Percentiles rank a stretch among this genome's conserved stretches.
Conservation (phyloP, 2,113 vertebrate species). For the Zootoca vivipara region DNA sequence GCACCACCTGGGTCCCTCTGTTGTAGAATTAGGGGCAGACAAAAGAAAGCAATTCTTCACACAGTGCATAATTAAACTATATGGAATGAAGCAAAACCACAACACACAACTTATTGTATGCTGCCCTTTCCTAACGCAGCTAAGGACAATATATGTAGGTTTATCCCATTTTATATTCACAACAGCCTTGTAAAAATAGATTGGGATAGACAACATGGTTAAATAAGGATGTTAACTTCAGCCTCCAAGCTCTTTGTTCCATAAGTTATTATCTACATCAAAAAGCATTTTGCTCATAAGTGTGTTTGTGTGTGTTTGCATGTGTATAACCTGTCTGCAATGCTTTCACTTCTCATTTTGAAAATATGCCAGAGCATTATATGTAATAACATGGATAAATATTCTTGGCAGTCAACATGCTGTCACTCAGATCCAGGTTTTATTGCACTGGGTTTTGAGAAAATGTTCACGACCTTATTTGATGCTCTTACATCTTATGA, state of each 20-base stretch:
- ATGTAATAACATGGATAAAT: constrained; percentile 23
- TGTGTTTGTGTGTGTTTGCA: background rate
- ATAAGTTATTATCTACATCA: background rate
- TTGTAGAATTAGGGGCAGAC: too few species aligned
- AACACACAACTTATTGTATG: background rate
- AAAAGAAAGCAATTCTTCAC: too few species aligned
- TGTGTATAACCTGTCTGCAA: background rate
- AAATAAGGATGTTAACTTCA: background rate
- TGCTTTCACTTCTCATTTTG: constrained; percentile 24
- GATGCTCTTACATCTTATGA: constrained; percentile 51
- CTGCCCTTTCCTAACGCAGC: too few species aligned
- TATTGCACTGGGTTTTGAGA: constrained; percentile 43
- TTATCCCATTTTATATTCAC: too few species aligned
- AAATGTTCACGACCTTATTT: constrained; percentile 38
- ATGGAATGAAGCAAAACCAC: background rate
- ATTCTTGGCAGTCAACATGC: constrained; percentile 33
- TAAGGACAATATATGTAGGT: too few species aligned
- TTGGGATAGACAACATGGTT: background rate
- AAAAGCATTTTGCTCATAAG: background rate
- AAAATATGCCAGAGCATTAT: background rate
- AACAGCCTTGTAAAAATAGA: too few species aligned
- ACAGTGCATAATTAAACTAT: too few species aligned
- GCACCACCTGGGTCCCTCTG: too few species aligned
- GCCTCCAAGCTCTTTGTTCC: background rate
- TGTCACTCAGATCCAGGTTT: constrained; percentile 59